phyloP scores from a whole-genome alignment of 1,140 invertebrate genomes.

The Megalopta genalis region DNA sequence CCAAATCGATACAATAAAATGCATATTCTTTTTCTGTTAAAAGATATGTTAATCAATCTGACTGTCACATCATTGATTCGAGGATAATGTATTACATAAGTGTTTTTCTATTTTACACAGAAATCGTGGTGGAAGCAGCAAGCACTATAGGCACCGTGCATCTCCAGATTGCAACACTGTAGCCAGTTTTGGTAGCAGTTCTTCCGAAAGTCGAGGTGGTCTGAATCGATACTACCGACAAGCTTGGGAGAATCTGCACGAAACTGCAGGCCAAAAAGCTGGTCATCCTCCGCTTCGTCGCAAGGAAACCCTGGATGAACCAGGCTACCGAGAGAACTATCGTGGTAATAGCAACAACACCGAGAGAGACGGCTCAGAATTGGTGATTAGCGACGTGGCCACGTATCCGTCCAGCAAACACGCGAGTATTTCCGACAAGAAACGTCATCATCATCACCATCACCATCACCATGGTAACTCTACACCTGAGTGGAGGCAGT shows the following conservation, averaged over 20 bases:
- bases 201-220: slow-evolving; percentile 89
- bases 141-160: slow-evolving; percentile 91
- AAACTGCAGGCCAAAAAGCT: slow-evolving; percentile 85
- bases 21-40: background rate
- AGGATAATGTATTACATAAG: background rate
- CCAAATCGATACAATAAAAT: background rate
- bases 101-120: slow-evolving; percentile 74
- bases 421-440: slow-evolving; percentile 82
- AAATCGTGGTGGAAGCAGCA: slow-evolving; percentile 85
- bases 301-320: slow-evolving; percentile 87
- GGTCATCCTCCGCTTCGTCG: slow-evolving; percentile 82
- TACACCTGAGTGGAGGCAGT: slow-evolving; percentile 75
- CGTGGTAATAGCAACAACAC: slow-evolving; percentile 79
- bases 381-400: slow-evolving; percentile 88
- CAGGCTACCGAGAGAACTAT: slow-evolving; percentile 80
- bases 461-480: slow-evolving; percentile 84
- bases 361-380: slow-evolving; percentile 89
- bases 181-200: slow-evolving; percentile 91
- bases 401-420: slow-evolving; percentile 80
- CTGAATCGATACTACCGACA: slow-evolving; percentile 93
- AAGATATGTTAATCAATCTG: too few relatives aligned
- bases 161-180: slow-evolving; percentile 94
- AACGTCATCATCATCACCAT: slow-evolving; percentile 91
- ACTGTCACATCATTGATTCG: background rate
- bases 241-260: slow-evolving; percentile 95